Evolutionary conservation across 2,113 vertebrate genomes (phyloP).

Genomic region (Ursus arctos): DNA sequence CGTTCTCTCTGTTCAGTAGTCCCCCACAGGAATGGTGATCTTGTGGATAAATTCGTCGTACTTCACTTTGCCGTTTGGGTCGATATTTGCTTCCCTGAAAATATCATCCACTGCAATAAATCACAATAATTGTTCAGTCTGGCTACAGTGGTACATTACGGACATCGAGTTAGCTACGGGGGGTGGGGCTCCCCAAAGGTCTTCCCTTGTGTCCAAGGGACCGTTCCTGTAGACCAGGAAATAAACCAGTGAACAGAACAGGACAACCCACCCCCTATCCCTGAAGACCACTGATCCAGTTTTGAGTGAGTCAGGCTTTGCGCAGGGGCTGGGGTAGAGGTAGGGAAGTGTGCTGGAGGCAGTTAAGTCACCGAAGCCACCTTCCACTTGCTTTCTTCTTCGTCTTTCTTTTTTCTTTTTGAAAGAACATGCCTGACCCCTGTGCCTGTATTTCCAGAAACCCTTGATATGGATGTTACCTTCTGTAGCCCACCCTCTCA

Average conservation of each 20-base stretch:
- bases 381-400: not conserved
- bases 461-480: not conserved
- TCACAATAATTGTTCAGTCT: constrained; percentile 47
- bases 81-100: constrained; percentile 92
- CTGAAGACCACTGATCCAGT: not conserved
- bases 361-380: not conserved
- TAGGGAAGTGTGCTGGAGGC: not conserved
- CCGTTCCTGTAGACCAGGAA: not conserved
- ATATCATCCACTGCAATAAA: constrained; percentile 93
- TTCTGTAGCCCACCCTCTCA: not conserved
- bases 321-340: not conserved
- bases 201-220: not conserved
- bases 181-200: not conserved
- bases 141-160: not conserved
- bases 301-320: not conserved
- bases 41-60: constrained; percentile 93
- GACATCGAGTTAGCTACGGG: not conserved
- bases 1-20: constrained; percentile 87
- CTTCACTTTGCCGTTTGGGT: constrained; percentile 88
- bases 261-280: not conserved
- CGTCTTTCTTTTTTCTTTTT: not conserved
- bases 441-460: not conserved
- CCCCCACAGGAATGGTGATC: constrained; percentile 89
- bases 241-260: not conserved
- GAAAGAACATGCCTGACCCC: not conserved